Conservation (phyloP, 2,888 invertebrate species). For the Euproctis similis region DNA sequence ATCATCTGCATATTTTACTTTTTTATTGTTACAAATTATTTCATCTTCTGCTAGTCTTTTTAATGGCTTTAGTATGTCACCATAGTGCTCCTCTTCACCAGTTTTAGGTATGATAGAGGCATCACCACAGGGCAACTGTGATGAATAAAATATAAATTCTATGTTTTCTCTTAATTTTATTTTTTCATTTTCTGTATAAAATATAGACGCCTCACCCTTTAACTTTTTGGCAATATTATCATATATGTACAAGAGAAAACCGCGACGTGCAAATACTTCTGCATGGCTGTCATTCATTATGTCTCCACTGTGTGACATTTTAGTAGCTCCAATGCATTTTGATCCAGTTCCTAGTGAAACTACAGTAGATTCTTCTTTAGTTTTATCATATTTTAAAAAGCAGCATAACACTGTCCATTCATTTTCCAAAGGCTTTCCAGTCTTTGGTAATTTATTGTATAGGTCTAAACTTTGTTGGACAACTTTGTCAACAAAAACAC, state of each 20-base stretch:
- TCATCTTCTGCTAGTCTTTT: conserved; percentile 36
- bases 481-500: conserved; percentile 59
- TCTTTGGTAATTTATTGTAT: conserved; percentile 80
- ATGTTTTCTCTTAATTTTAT: conserved; percentile 74
- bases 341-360: conserved; percentile 93
- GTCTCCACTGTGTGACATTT: conserved; percentile 80
- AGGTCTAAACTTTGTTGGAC: conserved; percentile 76
- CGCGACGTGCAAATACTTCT: conserved; percentile 89
- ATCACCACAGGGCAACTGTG: conserved; percentile 95
- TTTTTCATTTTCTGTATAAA: conserved; percentile 32
- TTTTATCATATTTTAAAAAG: conserved; percentile 74
- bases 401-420: conserved; percentile 93
- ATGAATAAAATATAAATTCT: conserved; percentile 88
- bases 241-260: conserved; percentile 86
- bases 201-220: conserved; percentile 43
- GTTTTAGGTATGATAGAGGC: conserved; percentile 86
- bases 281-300: conserved; percentile 94
- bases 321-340: conserved; percentile 88
- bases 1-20: conserved; percentile 32
- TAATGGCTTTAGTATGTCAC: conserved; percentile 33
- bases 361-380: conserved; percentile 62
- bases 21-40: conserved; percentile 29
- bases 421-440: conserved; percentile 82
- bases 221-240: conserved; percentile 71
- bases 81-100: conserved; percentile 37